Conservation (phyloP, 2,797 vertebrate genomes). For the Bradypodion ventrale region DNA sequence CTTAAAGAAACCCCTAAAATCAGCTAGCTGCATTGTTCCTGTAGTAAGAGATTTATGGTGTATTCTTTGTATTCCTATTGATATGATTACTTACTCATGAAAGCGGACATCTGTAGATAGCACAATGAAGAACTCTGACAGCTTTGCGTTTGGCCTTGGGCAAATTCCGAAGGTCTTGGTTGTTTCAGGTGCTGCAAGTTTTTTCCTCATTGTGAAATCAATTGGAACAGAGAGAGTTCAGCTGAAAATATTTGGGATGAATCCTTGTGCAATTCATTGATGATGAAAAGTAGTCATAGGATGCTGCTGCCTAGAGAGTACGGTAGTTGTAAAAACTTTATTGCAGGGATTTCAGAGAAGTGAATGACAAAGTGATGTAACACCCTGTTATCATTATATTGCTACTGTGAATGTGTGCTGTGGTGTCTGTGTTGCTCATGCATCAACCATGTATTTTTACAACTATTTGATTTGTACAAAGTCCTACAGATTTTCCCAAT, state of each 20-base stretch:
- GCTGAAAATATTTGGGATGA: not conserved
- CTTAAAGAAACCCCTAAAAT: not conserved
- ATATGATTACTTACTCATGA: slow-evolving; percentile 6
- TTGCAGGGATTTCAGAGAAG: not conserved
- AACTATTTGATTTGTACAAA: not conserved
- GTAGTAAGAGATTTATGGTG: not conserved
- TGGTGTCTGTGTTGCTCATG: too few relatives aligned
- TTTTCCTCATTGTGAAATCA: accelerated
- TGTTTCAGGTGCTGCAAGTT: not conserved
- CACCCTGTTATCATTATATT: not conserved
- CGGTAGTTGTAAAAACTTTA: not conserved
- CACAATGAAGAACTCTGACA: not conserved
- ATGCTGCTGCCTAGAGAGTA: not conserved
- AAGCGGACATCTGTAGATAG: not conserved
- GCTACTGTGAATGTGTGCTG: not conserved
- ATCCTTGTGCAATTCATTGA: not conserved
- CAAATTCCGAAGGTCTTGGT: not conserved
- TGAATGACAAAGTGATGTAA: not conserved
- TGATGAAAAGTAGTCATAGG: not conserved
- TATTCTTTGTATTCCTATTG: not conserved
- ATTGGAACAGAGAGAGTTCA: not conserved
- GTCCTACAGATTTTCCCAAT: not conserved
- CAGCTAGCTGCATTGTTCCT: not conserved
- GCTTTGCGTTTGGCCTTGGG: not conserved
- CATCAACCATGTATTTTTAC: not conserved